Conservation (phyloP, 1,140 invertebrate genomes). For the Hyposmocoma kahamanoa region DNA sequence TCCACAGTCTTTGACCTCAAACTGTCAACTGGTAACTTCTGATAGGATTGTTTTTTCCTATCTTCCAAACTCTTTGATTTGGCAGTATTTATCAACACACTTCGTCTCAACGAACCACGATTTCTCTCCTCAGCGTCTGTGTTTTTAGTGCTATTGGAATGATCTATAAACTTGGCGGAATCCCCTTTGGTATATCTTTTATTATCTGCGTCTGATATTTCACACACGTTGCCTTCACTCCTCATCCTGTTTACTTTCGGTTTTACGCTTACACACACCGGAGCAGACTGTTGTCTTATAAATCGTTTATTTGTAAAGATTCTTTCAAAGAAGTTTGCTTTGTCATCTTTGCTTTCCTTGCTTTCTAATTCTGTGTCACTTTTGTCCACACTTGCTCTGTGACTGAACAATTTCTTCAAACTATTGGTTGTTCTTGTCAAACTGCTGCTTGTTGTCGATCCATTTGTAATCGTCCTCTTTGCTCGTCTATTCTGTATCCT, state of each 20-base stretch:
- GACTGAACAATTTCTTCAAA: slow-evolving; percentile 62
- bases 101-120: slow-evolving; percentile 60
- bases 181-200: slow-evolving; percentile 25
- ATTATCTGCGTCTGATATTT: slow-evolving; percentile 29
- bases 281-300: slow-evolving; percentile 59
- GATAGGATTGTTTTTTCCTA: slow-evolving; percentile 42
- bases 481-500: slow-evolving; percentile 38
- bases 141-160: slow-evolving; percentile 51
- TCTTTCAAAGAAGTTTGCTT: slow-evolving; percentile 45
- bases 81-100: slow-evolving; percentile 65
- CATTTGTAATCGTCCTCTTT: slow-evolving; percentile 66
- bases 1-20: slow-evolving; percentile 57
- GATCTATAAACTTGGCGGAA: slow-evolving; percentile 38
- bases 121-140: slow-evolving; percentile 41
- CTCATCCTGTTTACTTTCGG: slow-evolving; percentile 47
- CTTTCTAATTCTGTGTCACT: slow-evolving; percentile 44
- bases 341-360: slow-evolving; percentile 34
- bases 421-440: slow-evolving; percentile 61
- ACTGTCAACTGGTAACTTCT: slow-evolving; percentile 55
- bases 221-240: slow-evolving; percentile 47
- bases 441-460: slow-evolving; percentile 73
- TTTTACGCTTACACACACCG: slow-evolving; percentile 43
- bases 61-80: slow-evolving; percentile 62
- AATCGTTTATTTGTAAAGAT: slow-evolving; percentile 53
- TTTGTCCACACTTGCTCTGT: slow-evolving; percentile 63